Base-by-base conservation (phyloP, 2,888 invertebrate genomes). In the Euspilapteryx auroguttella region DNA sequence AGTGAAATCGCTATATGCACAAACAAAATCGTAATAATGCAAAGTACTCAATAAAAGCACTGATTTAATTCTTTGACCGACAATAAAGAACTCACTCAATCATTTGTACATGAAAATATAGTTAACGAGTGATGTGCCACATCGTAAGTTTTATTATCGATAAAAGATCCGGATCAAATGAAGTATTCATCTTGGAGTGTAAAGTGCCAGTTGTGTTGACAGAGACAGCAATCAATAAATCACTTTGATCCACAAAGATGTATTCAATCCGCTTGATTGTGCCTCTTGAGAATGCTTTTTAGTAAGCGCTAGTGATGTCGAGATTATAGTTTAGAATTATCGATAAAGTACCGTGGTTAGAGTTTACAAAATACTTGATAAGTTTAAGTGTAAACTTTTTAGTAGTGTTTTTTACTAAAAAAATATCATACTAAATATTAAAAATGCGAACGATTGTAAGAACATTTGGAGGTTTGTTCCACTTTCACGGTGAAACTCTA, bases 201-300 rank as follows among this genome's bases (percentile, higher is more conserved):
- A 57, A 58, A 59, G 49, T 63, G 59, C 61, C 59, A 51, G 59
- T 51, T 46, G 62, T 73, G 75, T 73, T 75, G 75, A 75, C 75
- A 75, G 73, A 71, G 65, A 64, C 58, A 14, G 69, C 62, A 65
- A 69, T 75, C 75, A 71, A 75, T 75, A 75, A 75, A 75, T 75
- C 73, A 75, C 68, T 69, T 58, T 57, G 49, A 42, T 41, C 50
- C 47, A 71, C 66, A 73, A 71, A 64, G 65, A 55, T 50, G 56
- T 53, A 59, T 65, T 75, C 66, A 73, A 71, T 73, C 71, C 69
- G 69, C 65, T 66, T 73, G 73, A 75, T 75, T 75, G 71, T 75
- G 64, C 63, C 58, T 62, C 65, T 68, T 59, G 61, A 54, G 58
- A 64, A 57, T 56, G 62, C 59, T 58, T 66, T 68, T 68, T 61